Evolutionary conservation across 1,140 invertebrate genomes (phyloP), one percentile per base, ranked within the genome.

Genomic region (Hormaphis cornu): DNA sequence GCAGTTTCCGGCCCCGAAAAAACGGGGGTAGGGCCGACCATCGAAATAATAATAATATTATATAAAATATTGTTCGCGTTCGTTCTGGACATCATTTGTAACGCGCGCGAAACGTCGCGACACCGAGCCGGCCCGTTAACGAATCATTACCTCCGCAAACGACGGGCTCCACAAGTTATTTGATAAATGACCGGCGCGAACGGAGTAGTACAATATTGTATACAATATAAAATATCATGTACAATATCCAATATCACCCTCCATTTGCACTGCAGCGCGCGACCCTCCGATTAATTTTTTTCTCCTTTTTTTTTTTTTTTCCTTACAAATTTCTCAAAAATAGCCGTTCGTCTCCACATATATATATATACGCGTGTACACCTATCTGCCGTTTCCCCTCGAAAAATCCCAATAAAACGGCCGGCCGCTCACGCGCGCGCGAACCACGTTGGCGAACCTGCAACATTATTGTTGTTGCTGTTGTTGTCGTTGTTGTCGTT

Each of bases 71-170:
- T n/a, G n/a, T n/a, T n/a, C n/a, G n/a, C n/a, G n/a, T n/a, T n/a
- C n/a, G n/a, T 66, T 66, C 44, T 66, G 44, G 61, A 66, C 61
- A 66, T 66, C 61, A 66, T 66, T 66, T 66, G 61, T 66, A 66
- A 66, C 28, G 28, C 44, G 42, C n/a, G 6, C 16, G 61, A 44
- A 66, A 66, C 50, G 61, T 66, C 61, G 44, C 61, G 33, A 48
- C 61, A 50, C n/a, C n/a, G n/a, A 66, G 33, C 48, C 48, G 28
- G 50, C 61, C 40, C 61, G 61, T 66, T 66, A 66, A 66, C 61
- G 61, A 66, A 66, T 66, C 61, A 66, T 66, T 66, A 66, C 61
- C 61, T 66, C 61, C 28, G 28, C 28, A 35, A 66, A 50, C 61
- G 44, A n/a, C n/a, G n/a, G n/a, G 61, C 28, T 30, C 37, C 9